A percentile compares a stretch with the other conserved stretches of the same genome.
phyloP scores from a whole-genome alignment of 2,888 invertebrate species.

The Patella depressa region DNA sequence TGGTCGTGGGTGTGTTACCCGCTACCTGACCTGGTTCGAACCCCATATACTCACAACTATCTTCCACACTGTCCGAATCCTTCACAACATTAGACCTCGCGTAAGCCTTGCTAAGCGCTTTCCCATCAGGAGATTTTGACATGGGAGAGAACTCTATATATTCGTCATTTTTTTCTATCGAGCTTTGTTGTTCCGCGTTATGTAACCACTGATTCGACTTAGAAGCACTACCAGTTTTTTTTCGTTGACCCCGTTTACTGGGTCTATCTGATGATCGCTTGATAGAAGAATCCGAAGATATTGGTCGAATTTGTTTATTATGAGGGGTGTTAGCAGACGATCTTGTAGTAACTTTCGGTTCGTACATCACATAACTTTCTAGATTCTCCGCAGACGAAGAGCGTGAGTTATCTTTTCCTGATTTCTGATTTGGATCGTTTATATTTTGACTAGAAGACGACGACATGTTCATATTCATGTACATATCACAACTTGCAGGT shows the following conservation, averaged over 20 bases:
- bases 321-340: conserved; percentile 26
- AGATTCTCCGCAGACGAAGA: conserved; percentile 29
- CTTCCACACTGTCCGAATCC: conserved; percentile 16
- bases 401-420: not conserved
- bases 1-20: not conserved
- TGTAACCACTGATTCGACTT: not conserved
- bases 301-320: conserved; percentile 25
- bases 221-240: not conserved
- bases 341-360: conserved; percentile 19
- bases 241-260: not conserved
- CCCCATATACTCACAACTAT: conserved; percentile 42
- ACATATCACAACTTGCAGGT: conserved; percentile 13
- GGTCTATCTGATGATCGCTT: not conserved
- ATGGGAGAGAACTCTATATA: conserved; percentile 40
- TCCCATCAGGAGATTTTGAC: not conserved
- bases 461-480: conserved; percentile 30
- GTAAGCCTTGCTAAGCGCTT: no score
- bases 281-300: not conserved
- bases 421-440: conserved; percentile 1
- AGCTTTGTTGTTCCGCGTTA: not conserved
- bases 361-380: conserved; percentile 35
- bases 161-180: conserved; percentile 28
- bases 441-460: not conserved
- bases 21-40: conserved; percentile 37
- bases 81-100: no score